phyloP scores from a whole-genome alignment of 2,888 invertebrate species.

The Archips crataeganus region DNA sequence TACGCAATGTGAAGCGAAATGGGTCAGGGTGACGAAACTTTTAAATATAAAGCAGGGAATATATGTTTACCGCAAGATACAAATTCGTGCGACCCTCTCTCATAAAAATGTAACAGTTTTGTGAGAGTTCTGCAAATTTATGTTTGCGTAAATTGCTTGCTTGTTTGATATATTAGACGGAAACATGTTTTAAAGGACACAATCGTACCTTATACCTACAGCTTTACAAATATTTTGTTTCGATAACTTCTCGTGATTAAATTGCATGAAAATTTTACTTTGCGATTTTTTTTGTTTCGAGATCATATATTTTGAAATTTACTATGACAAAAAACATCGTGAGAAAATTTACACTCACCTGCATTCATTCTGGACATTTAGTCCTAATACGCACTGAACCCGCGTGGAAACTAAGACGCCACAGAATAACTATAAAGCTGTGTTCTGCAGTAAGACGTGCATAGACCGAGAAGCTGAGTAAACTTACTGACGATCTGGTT shows the following conservation, averaged over 20 bases:
- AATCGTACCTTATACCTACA: not conserved
- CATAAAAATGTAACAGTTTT: slow-evolving; percentile 40
- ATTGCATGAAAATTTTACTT: too few relatives aligned
- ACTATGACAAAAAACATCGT: too few relatives aligned
- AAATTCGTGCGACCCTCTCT: slow-evolving; percentile 32
- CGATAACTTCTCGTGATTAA: not conserved
- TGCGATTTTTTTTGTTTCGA: too few relatives aligned
- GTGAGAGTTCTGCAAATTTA: slow-evolving; percentile 40
- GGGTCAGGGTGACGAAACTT: slow-evolving; percentile 20
- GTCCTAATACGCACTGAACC: too few relatives aligned
- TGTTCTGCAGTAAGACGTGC: too few relatives aligned
- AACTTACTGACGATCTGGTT: too few relatives aligned
- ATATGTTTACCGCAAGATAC: slow-evolving; percentile 26
- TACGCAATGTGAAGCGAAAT: slow-evolving; percentile 4
- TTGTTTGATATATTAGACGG: slow-evolving; percentile 33
- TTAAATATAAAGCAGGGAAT: not conserved
- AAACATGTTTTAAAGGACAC: not conserved
- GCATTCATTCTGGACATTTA: too few relatives aligned
- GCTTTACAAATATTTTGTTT: not conserved
- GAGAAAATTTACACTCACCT: too few relatives aligned
- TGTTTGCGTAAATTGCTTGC: slow-evolving; percentile 30
- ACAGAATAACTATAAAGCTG: too few relatives aligned
- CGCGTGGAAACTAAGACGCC: too few relatives aligned
- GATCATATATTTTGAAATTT: too few relatives aligned
- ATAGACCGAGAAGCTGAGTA: too few relatives aligned